Base-by-base conservation (phyloP, 2,797 vertebrate genomes). In the Melanotaenia boesemani region DNA sequence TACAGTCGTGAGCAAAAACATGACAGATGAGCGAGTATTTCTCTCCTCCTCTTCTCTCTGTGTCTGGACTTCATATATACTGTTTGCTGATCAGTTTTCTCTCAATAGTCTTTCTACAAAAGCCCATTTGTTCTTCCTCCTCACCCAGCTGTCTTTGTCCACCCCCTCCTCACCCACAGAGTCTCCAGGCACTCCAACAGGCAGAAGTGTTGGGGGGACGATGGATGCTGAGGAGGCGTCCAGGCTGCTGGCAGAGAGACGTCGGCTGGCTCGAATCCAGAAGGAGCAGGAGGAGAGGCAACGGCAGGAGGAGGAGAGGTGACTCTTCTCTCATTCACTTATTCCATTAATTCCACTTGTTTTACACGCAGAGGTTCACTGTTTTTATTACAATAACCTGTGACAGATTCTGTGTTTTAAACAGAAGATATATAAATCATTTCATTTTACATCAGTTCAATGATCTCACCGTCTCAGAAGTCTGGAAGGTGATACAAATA, bases 231-330 rank as follows among this genome's bases (percentile, higher is more conserved):
- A 96, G 83, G 97, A 98, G 91, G 96, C 96, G 18, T 88, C 95
- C 63, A 95, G 96, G 68, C 95, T 99, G 85, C 92, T 98, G 70
- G 93, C 96, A 0, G 97, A 98, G 85, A 95, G 95, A 77, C 95
- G 97, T 32, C 96, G 96, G 54, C 95, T 96, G 91, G 96, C 95
- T 46, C 96, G 96, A 6, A 88, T 97, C 52, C 97, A 97, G 83
- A 99, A 98, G 81, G 97, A 98, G 73, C 95, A 95, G 83, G 96
- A 99, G 72, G 96, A 98, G 82, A 94, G 86, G 70, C 95, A 97
- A 68, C 93, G 92, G 52, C 94, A 92, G 86, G 95, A 97, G 87
- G 96, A 95, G 54, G 96, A 97, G 86, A 91, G 92, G 91, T 89
- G 67, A 34, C 81, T 69, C 61, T 36, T 20, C 18, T 2, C 28